phyloP scores from a whole-genome alignment of 2,888 invertebrate genomes.

The Pocota personata region DNA sequence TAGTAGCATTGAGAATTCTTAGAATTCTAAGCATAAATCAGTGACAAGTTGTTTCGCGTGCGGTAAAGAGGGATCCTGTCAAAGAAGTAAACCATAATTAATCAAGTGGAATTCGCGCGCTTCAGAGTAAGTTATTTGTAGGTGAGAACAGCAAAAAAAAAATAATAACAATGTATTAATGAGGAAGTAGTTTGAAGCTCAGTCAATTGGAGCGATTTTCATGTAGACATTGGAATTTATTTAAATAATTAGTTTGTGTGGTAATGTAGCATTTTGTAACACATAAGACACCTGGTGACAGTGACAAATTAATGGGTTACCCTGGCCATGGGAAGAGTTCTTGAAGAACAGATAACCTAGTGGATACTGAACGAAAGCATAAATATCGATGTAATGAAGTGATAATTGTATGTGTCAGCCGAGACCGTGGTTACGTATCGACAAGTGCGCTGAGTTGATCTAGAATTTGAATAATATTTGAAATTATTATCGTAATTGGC shows the following conservation, averaged over 20 bases:
- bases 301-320: constrained; percentile 33
- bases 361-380: constrained; percentile 41
- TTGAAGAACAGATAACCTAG: background rate
- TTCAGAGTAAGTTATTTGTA: constrained; percentile 36
- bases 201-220: constrained; percentile 26
- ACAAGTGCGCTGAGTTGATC: constrained; percentile 20
- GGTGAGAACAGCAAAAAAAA: constrained; percentile 7
- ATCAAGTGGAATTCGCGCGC: constrained; percentile 40
- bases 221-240: constrained; percentile 50
- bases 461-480: constrained; percentile 33
- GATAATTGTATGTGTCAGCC: constrained; percentile 12
- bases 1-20: constrained; percentile 16
- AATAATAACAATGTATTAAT: constrained; percentile 32
- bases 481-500: constrained; percentile 1
- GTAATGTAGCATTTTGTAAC: constrained; percentile 13
- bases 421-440: constrained; percentile 26
- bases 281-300: constrained; percentile 42
- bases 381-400: constrained; percentile 43
- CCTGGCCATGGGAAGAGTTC: constrained; percentile 30
- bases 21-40: constrained; percentile 4
- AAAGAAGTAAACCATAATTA: constrained; percentile 51
- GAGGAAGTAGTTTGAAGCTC: constrained; percentile 54
- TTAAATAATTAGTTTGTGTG: constrained; percentile 45
- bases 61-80: constrained; percentile 23
- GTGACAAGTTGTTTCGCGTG: constrained; percentile 3